These are phyloP conservation scores for Albula goreensis DNA, from an alignment of 2,113 vertebrate species.

Conservation along the genomic window DNA sequence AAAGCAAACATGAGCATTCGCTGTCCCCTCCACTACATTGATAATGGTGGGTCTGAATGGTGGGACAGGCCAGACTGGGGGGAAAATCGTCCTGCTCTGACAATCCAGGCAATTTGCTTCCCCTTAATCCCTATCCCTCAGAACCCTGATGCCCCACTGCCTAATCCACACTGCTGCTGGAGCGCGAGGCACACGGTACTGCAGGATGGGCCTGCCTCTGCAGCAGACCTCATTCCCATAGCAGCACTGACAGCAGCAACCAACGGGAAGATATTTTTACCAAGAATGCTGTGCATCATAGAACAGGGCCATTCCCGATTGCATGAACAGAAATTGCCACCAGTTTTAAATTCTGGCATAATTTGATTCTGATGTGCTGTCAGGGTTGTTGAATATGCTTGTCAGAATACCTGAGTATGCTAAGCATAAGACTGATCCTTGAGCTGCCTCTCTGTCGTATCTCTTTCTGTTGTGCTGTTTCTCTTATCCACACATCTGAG, in stretches of 20 bases:
- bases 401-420: too few species aligned
- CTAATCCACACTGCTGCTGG: slow-evolving; percentile 9
- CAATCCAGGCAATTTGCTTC: slow-evolving; percentile 71
- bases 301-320: too few species aligned
- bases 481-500: not conserved
- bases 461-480: too few species aligned
- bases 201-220: not conserved
- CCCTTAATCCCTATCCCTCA: slow-evolving; percentile 50
- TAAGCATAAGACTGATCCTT: too few species aligned
- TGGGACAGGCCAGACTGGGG: slow-evolving; percentile 56
- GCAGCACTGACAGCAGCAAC: not conserved
- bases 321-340: too few species aligned
- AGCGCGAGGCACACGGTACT: not conserved
- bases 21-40: slow-evolving; percentile 49
- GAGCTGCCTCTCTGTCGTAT: too few species aligned
- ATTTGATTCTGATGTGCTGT: too few species aligned
- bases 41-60: slow-evolving; percentile 70
- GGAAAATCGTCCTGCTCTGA: slow-evolving; percentile 60
- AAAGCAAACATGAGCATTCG: slow-evolving; percentile 63
- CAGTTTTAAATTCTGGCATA: too few species aligned
- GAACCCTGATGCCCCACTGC: not conserved
- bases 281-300: not conserved
- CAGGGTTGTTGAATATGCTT: too few species aligned
- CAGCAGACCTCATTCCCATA: not conserved
- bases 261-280: not conserved